Base-by-base conservation (phyloP, 2,797 vertebrate species). In the Balearica regulorum region DNA sequence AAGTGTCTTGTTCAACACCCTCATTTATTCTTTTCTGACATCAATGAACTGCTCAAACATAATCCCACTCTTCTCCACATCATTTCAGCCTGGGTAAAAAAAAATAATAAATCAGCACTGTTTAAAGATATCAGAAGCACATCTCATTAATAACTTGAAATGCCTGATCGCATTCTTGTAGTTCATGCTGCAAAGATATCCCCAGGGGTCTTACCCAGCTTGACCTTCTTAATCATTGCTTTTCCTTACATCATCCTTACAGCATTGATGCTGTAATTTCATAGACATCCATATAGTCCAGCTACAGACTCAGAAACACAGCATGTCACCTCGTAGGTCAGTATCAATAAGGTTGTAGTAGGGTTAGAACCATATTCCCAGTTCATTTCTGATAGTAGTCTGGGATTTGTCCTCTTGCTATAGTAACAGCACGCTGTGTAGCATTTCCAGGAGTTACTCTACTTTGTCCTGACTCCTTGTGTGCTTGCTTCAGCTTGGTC, bases 121-220 rank as follows among this genome's bases (percentile, higher is more conserved):
- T 70, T 93, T 87, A 78, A 80, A 79, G 53, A 16, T 46, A 73
- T 49, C 72, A 71, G 39, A 87, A 89, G 28, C 4, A 39, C 44
- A 89, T 89, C 54, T 92, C 76, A 62, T 75, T 90, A 88, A 64
- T 75, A 94, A 65, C 65, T 83, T 72, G 46, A 92, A 93, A 83
- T 72, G 60, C 44, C 71, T 81, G 49, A 54, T 88, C 4, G 4
- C 39, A 58, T 69, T 94, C 54, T 61, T 88, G 58, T 68, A 88
- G 69, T 54, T 83, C 58, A 75, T 65, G 39, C 54, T 88, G 58
- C 53, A 82, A 35, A 83, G 2, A 4, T 39, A 84, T 66, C 41
- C 61, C 46, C 43, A 76, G 43, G 46, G 49, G 61, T 66, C 57
- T 79, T 83, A 86, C 58, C 33, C 69, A 88, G 73, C 54, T 72